These are phyloP conservation scores for Nemapogon koenigi DNA, from an alignment of 2,888 invertebrate species.

Conservation along the genomic window DNA sequence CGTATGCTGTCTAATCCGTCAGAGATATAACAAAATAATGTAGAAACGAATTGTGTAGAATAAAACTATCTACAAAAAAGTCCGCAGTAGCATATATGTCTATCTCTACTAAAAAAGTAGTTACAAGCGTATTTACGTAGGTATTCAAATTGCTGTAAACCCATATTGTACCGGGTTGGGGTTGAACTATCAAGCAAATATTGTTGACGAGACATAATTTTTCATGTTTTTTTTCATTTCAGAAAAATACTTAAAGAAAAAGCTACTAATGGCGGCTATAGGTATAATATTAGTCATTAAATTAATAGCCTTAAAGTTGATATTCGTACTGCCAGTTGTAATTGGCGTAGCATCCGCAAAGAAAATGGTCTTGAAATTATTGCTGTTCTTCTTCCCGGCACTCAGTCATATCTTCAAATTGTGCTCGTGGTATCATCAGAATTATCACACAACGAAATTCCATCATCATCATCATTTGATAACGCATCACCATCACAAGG, in stretches of 20 bases:
- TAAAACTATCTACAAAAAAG: no score
- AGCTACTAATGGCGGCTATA: constrained; percentile 75
- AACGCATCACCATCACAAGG: constrained; percentile 77
- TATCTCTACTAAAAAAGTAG: no score
- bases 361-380: constrained; percentile 79
- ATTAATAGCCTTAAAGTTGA: constrained; percentile 78
- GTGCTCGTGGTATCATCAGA: constrained; percentile 82
- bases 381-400: constrained; percentile 84
- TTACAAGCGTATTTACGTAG: no score
- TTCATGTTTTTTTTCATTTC: constrained; percentile 18
- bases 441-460: constrained; percentile 74
- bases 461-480: constrained; percentile 85
- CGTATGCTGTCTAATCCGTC: no score
- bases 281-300: constrained; percentile 80
- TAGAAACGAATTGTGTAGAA: no score
- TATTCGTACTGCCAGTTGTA: constrained; percentile 80
- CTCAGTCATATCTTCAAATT: constrained; percentile 84
- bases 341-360: constrained; percentile 84
- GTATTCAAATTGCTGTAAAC: no score
- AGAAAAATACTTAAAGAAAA: constrained; percentile 81
- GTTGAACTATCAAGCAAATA: no score
- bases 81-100: no score
- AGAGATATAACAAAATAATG: no score
- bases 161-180: no score
- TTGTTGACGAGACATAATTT: not conserved